Base-by-base conservation (phyloP, 1,140 invertebrate species). In the Euwallacea fornicatus region DNA sequence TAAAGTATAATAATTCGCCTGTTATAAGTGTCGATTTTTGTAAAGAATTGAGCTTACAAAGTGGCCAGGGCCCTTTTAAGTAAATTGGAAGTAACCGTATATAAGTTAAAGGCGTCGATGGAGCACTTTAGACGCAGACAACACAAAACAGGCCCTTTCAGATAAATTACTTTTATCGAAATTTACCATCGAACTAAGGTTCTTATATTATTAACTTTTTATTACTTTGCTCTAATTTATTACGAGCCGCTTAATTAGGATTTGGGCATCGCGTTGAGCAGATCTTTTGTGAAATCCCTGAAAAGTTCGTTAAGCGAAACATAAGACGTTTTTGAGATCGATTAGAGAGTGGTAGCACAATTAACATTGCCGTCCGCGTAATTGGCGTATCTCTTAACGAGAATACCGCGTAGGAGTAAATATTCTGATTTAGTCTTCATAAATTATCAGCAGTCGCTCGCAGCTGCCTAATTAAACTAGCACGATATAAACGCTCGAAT, bases 1-100 rank as follows among this genome's bases (percentile, higher is more conserved):
- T 74, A 76, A 78, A 76, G 75, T 70, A 63, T 76, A 76, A 78
- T 78, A 78, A 76, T 78, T 76, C 66, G 73, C 70, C 65, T 71
- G 73, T 77, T 78, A 78, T 78, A 78, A 79, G 77, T 78, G 77
- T 79, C 78, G 78, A 79, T 80, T 77, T 77, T 79, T 76, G 74
- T 78, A 77, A 78, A 75, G 75, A 69, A 74, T 69, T 69, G 67
- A 70, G 74, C 73, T 76, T 77, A 75, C 78, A 74, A 73, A 79
- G 73, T 76, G 75, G 75, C 78, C 78, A 75, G 74, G 76, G 74
- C 72, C 77, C 78, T 80, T 80, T 80, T 80, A 80, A 77, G 72
- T 77, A 80, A 78, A 80, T 80, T 80, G 78, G 73, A 80, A 80
- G 73, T 78, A 77, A 75, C 74, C 75, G 76, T 75, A 75, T 78